Percentiles rank a stretch among this genome's conserved stretches.
Evolutionary conservation across 2,888 invertebrate genomes (phyloP).

Genomic region (Drosophila gaucha): DNA sequence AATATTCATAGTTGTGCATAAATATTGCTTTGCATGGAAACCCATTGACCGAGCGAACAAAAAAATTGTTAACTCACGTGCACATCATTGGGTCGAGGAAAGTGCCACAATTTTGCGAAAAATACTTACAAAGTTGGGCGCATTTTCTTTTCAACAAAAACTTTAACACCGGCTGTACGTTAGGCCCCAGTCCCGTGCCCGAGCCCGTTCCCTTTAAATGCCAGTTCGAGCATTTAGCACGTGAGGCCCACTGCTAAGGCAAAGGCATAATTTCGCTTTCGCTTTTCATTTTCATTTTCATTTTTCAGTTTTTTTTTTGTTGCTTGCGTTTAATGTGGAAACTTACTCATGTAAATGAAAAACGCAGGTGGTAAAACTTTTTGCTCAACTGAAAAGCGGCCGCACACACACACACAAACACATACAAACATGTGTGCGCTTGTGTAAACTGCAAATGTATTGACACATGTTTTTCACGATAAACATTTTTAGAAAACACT

Average conservation of each 20-base stretch:
- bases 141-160: constrained; percentile 40
- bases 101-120: constrained; percentile 29
- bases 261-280: constrained; percentile 69
- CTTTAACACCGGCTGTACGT: constrained; percentile 29
- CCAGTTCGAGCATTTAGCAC: constrained; percentile 10
- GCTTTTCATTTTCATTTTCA: constrained; percentile 33
- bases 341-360: constrained; percentile 79
- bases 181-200: too few relatives aligned
- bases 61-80: constrained; percentile 29
- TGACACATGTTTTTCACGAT: constrained; percentile 61
- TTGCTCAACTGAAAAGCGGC: constrained; percentile 46
- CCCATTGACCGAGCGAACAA: not conserved
- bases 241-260: constrained; percentile 20
- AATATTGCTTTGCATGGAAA: not conserved
- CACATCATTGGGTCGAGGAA: constrained; percentile 24
- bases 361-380: constrained; percentile 69
- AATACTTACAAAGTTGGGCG: constrained; percentile 32
- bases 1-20: constrained; percentile 14
- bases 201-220: not conserved
- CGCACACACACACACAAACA: constrained; percentile 12
- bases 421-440: not conserved
- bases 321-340: constrained; percentile 65
- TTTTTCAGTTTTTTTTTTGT: constrained; percentile 27
- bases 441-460: constrained; percentile 39
- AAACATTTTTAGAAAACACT: constrained; percentile 53